Evolutionary conservation across 1,140 invertebrate genomes (phyloP).

Genomic region (Ruditapes philippinarum): DNA sequence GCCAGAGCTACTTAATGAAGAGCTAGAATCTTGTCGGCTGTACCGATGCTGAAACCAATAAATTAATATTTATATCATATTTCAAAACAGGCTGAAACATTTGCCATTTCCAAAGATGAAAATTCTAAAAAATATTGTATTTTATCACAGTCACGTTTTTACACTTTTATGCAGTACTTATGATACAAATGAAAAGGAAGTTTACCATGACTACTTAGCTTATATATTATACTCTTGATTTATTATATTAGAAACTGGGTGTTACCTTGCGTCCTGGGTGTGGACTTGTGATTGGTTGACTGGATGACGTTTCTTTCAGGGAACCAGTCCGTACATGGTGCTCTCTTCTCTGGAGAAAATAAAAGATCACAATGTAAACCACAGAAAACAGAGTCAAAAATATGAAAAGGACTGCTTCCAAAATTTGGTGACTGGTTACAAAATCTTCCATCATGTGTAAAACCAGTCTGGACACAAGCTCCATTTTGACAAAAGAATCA

Average conservation of each 20-base stretch:
- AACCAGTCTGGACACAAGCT: constrained; percentile 36
- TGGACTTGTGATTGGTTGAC: constrained; percentile 78
- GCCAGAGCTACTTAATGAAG: constrained; percentile 82
- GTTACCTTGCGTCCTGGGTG: constrained; percentile 78
- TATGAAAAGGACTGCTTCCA: constrained; percentile 3
- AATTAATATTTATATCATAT: too few species aligned
- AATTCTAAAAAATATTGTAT: too few species aligned
- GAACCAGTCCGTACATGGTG: constrained; percentile 77
- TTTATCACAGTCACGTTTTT: too few species aligned
- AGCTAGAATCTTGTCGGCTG: constrained; percentile 80
- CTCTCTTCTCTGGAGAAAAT: constrained; percentile 78
- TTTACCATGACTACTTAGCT: too few species aligned
- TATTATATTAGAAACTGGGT: too few species aligned
- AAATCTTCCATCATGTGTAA: constrained; percentile 44
- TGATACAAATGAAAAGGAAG: too few species aligned
- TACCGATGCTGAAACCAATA: constrained; percentile 79
- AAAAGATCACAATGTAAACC: constrained; percentile 67
- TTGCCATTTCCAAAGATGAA: too few species aligned
- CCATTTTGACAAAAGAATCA: constrained; percentile 48
- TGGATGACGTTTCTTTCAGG: constrained; percentile 73
- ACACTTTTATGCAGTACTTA: background rate
- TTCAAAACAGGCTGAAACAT: too few species aligned
- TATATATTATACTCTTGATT: too few species aligned
- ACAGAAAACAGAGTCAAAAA: constrained; percentile 47
- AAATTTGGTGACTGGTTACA: constrained; percentile 25